Conservation (phyloP, 2,888 invertebrate genomes). For the Drosophila mercatorum region DNA sequence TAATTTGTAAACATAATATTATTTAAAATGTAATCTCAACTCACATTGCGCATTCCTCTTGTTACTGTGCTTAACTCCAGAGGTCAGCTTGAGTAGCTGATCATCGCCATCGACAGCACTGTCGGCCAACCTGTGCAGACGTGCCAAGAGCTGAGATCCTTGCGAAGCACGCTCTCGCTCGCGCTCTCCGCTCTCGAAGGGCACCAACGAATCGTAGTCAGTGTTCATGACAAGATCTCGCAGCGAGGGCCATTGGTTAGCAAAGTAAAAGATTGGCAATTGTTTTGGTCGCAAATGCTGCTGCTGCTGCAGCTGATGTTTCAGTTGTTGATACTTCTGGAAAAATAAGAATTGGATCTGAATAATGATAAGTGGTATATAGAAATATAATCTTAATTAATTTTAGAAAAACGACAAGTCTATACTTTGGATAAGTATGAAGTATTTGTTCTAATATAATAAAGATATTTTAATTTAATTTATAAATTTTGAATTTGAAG, state of each 20-base stretch:
- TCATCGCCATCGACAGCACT: slow-evolving; percentile 37
- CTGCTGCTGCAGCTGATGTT: not conserved
- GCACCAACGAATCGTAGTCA: slow-evolving; percentile 67
- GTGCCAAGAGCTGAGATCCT: slow-evolving; percentile 59
- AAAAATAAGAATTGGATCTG: not conserved
- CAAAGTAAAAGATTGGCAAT: slow-evolving; percentile 53
- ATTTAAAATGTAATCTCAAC: slow-evolving; percentile 41
- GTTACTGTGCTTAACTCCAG: slow-evolving; percentile 71
- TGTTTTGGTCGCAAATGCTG: slow-evolving; percentile 47
- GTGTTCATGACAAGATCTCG: slow-evolving; percentile 71
- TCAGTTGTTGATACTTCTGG: slow-evolving; percentile 33
- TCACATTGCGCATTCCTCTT: slow-evolving; percentile 84
- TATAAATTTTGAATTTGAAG: too few species aligned
- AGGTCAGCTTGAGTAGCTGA: slow-evolving; percentile 26
- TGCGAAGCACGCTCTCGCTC: slow-evolving; percentile 25
- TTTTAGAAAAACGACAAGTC: not conserved
- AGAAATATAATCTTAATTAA: not conserved
- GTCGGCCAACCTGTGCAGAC: slow-evolving; percentile 64
- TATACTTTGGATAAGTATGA: too few species aligned
- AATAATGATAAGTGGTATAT: not conserved
- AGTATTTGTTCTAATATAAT: too few species aligned
- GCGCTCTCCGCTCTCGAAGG: slow-evolving; percentile 46
- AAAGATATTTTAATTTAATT: too few species aligned
- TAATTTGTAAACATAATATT: not conserved
- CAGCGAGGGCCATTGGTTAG: slow-evolving; percentile 79